Evolutionary conservation across 2,113 vertebrate genomes (phyloP).

Genomic region (Coptodon rendalli): DNA sequence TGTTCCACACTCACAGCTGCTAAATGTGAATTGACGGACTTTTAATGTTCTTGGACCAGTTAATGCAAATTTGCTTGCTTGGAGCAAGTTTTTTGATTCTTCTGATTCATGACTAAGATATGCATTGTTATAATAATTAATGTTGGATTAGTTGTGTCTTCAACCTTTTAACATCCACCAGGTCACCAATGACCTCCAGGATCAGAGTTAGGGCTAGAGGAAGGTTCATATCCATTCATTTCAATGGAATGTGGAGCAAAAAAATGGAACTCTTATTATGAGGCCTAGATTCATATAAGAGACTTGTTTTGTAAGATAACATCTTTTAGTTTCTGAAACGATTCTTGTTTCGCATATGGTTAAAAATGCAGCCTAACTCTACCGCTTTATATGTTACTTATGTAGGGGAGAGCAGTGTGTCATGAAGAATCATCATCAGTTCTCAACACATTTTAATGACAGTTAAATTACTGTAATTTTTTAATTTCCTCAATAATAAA

Average conservation of each 20-base stretch:
- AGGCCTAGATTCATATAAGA: neutral
- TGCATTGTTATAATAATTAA: neutral
- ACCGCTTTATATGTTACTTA: neutral
- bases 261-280: neutral
- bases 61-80: neutral
- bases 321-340: accelerated
- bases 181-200: neutral
- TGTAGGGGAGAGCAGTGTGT: neutral
- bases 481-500: neutral
- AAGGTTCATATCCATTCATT: neutral
- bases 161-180: neutral
- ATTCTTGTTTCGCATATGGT: neutral
- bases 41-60: neutral
- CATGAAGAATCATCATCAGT: accelerated
- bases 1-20: neutral
- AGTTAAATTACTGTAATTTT: neutral
- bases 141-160: neutral
- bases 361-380: neutral
- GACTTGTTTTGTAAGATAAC: neutral
- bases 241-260: neutral
- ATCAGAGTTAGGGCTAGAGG: neutral
- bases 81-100: neutral
- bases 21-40: accelerated
- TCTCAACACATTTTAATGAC: neutral
- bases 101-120: neutral